A percentile compares a stretch with the other conserved stretches of the same genome.
phyloP scores from a whole-genome alignment of 2,113 vertebrate species.

The Cariama cristata region DNA sequence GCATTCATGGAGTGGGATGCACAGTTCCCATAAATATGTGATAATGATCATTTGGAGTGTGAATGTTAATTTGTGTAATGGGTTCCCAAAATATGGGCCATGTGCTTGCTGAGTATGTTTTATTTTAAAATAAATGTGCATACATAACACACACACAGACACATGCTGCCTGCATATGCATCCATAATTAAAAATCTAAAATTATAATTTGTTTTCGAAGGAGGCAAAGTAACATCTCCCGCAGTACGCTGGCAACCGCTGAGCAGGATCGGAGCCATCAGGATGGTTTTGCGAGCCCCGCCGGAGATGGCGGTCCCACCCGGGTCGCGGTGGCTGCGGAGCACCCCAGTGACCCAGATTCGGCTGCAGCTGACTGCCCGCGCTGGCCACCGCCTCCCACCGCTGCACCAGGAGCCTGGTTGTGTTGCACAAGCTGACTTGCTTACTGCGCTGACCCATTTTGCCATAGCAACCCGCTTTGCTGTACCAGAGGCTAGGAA shows the following conservation, averaged over 20 bases:
- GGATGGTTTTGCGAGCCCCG: slow-evolving; percentile 59
- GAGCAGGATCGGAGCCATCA: slow-evolving; percentile 46
- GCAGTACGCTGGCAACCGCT: background rate
- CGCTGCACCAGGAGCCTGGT: slow-evolving; percentile 65
- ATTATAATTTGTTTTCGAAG: slow-evolving; percentile 48
- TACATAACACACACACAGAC: slow-evolving; percentile 32
- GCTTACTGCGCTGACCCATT: slow-evolving; percentile 85
- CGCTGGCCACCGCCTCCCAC: slow-evolving; percentile 68
- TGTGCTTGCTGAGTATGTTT: slow-evolving; percentile 54
- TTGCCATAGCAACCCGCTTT: slow-evolving; percentile 86
- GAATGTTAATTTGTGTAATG: slow-evolving; percentile 56
- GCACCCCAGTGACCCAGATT: slow-evolving; percentile 91
- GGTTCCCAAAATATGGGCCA: slow-evolving; percentile 55
- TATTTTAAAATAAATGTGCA: slow-evolving; percentile 60
- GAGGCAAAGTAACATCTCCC: slow-evolving; percentile 59
- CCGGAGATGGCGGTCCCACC: slow-evolving; percentile 62
- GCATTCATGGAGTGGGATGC: slow-evolving; percentile 7
- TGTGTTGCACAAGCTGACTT: slow-evolving; percentile 79
- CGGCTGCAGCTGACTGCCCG: slow-evolving; percentile 82
- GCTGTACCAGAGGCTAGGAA: slow-evolving; percentile 60
- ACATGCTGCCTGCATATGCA: slow-evolving; percentile 40
- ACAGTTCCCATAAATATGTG: slow-evolving; percentile 39
- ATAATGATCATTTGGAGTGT: slow-evolving; percentile 50
- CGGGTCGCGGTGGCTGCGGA: slow-evolving; percentile 79
- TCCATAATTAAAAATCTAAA: slow-evolving; percentile 60